Percentiles rank a stretch among this genome's conserved stretches.
Conservation (phyloP, 64 coral and sea anemone genomes). For the Orbicella faveolata region DNA sequence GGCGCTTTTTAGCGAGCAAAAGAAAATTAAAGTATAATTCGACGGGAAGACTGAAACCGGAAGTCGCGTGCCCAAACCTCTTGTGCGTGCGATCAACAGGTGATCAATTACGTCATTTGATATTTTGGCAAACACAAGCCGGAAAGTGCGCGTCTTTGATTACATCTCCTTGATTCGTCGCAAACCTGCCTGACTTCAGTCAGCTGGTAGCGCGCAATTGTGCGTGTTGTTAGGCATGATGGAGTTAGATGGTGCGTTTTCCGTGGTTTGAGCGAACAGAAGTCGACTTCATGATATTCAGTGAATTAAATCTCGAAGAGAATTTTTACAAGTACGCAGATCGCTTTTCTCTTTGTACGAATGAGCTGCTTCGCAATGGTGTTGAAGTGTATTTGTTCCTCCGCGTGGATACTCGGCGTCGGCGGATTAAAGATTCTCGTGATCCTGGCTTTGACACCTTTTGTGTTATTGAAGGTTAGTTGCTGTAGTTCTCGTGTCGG, state of each 20-base stretch:
- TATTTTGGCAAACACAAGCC: slow-evolving; percentile 13
- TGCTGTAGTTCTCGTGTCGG: neutral
- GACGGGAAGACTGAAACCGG: neutral
- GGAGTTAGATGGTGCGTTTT: neutral
- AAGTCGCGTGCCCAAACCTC: neutral
- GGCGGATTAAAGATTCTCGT: slow-evolving; percentile 5
- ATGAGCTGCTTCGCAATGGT: neutral
- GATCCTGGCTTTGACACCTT: neutral
- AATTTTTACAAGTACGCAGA: neutral
- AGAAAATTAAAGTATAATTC: neutral
- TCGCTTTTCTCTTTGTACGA: neutral
- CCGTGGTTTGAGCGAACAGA: neutral
- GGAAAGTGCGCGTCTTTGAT: slow-evolving; percentile 1
- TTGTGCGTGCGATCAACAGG: neutral
- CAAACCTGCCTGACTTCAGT: neutral
- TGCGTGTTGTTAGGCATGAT: neutral
- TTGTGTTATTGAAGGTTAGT: slow-evolving; percentile 16
- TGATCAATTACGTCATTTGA: slow-evolving; percentile 11
- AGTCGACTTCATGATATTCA: neutral
- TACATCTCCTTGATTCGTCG: slow-evolving; percentile 5
- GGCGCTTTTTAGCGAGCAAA: neutral
- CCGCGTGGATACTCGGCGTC: slow-evolving; percentile 15
- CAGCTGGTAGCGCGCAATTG: neutral
- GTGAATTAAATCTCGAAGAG: neutral
- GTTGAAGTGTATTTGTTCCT: neutral